Percentiles rank a stretch among this genome's conserved stretches.
phyloP scores from a whole-genome alignment of 64 coral and sea anemone genomes.

The Stylophora pistillata region DNA sequence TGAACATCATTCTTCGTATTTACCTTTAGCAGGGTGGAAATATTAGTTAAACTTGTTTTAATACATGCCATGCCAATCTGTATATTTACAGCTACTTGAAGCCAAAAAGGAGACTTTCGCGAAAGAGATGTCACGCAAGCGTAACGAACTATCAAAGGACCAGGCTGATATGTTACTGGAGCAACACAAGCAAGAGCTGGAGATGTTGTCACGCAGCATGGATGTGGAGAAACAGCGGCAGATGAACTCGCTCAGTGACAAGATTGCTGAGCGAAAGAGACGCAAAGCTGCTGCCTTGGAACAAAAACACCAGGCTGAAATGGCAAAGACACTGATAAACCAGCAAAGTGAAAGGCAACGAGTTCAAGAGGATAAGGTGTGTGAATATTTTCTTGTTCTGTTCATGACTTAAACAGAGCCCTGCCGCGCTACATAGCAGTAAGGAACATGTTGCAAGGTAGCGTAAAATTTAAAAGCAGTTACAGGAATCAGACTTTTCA shows the following conservation, averaged over 20 bases:
- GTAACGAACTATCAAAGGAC: conserved; percentile 74
- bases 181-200: conserved; percentile 84
- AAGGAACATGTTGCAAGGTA: too few relatives aligned
- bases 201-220: conserved; percentile 86
- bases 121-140: conserved; percentile 73
- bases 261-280: conserved; percentile 80
- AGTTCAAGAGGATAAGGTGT: conserved; percentile 65
- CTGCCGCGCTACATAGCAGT: too few relatives aligned
- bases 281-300: conserved; percentile 66
- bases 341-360: conserved; percentile 83
- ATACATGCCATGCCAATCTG: background rate
- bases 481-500: too few relatives aligned
- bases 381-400: too few relatives aligned
- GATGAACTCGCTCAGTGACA: conserved; percentile 70
- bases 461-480: too few relatives aligned
- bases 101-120: conserved; percentile 87
- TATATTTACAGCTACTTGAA: conserved; percentile 66
- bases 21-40: too few relatives aligned
- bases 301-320: conserved; percentile 74
- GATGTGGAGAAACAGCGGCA: conserved; percentile 88
- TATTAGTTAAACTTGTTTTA: background rate
- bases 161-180: conserved; percentile 79
- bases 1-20: too few relatives aligned
- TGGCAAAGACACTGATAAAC: conserved; percentile 84
- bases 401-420: too few relatives aligned